Percentiles rank a stretch among this genome's conserved stretches.
Conservation (phyloP, 1,140 invertebrate species). For the Aphaenogaster ashmeadi region DNA sequence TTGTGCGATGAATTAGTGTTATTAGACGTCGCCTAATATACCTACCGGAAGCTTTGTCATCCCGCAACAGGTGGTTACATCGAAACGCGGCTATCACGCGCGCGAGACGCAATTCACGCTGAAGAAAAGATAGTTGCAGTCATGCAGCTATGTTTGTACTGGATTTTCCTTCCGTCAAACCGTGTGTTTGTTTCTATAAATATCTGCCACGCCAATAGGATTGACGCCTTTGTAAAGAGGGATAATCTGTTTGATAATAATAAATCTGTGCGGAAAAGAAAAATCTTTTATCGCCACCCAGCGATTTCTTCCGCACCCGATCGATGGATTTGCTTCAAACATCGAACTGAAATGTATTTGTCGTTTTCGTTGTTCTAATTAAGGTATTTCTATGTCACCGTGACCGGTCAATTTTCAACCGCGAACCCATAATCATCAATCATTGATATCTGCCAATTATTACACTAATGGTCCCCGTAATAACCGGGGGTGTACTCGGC, state of each 20-base stretch:
- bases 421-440: conserved; percentile 44
- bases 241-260: neutral
- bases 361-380: neutral
- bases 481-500: neutral
- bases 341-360: neutral
- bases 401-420: conserved; percentile 18
- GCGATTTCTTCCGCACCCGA: neutral
- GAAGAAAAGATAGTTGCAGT: conserved; percentile 64
- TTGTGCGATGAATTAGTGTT: conserved; percentile 73
- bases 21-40: conserved; percentile 77
- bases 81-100: conserved; percentile 60
- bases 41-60: conserved; percentile 75
- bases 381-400: neutral
- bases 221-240: no score
- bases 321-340: neutral
- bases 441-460: conserved; percentile 54
- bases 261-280: neutral
- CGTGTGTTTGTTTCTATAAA: neutral
- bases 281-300: neutral
- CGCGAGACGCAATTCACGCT: conserved; percentile 60
- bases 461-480: conserved; percentile 35
- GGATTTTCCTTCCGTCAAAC: neutral
- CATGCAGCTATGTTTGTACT: neutral
- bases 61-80: conserved; percentile 77
- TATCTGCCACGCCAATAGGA: neutral